phyloP scores from a whole-genome alignment of 1,140 invertebrate species.

The Drusus annulatus region DNA sequence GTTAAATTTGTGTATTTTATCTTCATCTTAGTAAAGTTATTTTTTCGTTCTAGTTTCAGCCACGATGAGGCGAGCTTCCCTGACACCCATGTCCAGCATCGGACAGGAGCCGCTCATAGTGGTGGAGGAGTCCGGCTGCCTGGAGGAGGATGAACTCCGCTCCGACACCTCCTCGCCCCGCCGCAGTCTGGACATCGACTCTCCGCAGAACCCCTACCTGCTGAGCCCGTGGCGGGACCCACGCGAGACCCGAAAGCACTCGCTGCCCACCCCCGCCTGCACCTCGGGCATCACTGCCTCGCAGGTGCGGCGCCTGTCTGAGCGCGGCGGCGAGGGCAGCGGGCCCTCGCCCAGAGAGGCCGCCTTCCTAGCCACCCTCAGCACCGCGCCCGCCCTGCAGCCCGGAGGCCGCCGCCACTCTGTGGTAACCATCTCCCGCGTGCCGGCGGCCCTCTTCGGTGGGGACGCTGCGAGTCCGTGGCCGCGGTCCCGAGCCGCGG shows the following conservation, averaged over 20 bases:
- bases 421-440: conserved; percentile 86
- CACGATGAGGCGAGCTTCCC: conserved; percentile 67
- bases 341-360: conserved; percentile 80
- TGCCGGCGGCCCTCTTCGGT: conserved; percentile 82
- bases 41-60: conserved; percentile 14
- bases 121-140: conserved; percentile 80
- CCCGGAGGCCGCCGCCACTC: conserved; percentile 85
- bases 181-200: conserved; percentile 79
- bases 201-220: conserved; percentile 84
- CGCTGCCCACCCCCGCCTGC: conserved; percentile 85
- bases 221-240: conserved; percentile 83
- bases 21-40: neutral
- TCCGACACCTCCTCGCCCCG: conserved; percentile 71
- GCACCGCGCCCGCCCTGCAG: conserved; percentile 78
- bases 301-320: conserved; percentile 84
- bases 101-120: conserved; percentile 82
- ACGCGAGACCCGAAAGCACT: conserved; percentile 81
- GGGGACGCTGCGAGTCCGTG: conserved; percentile 83
- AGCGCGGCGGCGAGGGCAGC: conserved; percentile 81
- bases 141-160: conserved; percentile 76
- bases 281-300: conserved; percentile 88
- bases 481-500: conserved; percentile 78
- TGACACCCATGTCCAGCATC: conserved; percentile 68
- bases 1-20: no score
- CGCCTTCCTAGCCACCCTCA: conserved; percentile 85